These are phyloP conservation scores for Eupithecia tripunctaria DNA, from an alignment of 2,888 invertebrate species.

Conservation along the genomic window DNA sequence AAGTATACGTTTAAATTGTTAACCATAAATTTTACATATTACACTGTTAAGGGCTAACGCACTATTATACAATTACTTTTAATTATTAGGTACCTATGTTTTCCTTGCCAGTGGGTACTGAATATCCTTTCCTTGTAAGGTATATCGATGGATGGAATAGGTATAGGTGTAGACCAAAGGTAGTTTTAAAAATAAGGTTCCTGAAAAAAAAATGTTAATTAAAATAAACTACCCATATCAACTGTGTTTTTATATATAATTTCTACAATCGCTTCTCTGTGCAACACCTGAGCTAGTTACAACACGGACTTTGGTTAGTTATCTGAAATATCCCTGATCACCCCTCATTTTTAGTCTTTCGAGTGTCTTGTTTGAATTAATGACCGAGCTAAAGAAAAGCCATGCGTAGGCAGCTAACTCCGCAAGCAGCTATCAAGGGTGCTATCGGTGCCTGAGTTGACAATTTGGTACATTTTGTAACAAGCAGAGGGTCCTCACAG, in stretches of 20 bases:
- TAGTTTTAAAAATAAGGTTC: not conserved
- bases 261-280: not conserved
- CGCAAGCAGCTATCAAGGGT: conserved; percentile 56
- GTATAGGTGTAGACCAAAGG: not conserved
- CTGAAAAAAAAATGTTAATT: not conserved
- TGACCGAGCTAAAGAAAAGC: conserved; percentile 34
- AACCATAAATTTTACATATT: too few relatives aligned
- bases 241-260: too few relatives aligned
- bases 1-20: too few relatives aligned
- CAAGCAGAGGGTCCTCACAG: conserved; percentile 58
- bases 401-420: conserved; percentile 47
- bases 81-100: not conserved
- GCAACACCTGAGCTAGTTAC: not conserved
- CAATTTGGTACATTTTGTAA: conserved; percentile 77
- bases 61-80: not conserved
- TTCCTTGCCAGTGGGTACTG: not conserved
- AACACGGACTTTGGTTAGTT: not conserved
- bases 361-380: conserved; percentile 31
- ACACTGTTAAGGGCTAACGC: too few relatives aligned
- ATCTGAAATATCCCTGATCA: not conserved
- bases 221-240: not conserved
- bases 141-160: not conserved
- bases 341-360: conserved; percentile 14
- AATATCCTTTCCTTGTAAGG: not conserved
- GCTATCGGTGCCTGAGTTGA: conserved; percentile 68